Evolutionary conservation across 2,888 invertebrate species (phyloP).

Genomic region (Cynaeus angustus): DNA sequence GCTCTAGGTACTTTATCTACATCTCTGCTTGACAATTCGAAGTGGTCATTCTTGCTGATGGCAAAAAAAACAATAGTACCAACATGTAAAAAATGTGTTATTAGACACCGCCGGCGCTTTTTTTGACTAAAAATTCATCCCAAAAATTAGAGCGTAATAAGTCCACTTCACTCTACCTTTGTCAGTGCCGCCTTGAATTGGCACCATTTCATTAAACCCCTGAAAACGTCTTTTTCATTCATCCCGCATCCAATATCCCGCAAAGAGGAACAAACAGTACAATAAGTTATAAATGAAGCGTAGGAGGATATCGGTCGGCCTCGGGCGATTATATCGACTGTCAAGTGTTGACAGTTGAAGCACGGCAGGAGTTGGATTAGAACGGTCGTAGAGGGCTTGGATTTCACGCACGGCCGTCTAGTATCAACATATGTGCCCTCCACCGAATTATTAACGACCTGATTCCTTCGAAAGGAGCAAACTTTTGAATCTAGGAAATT

Average conservation of each 20-base stretch:
- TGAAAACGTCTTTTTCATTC: conserved; percentile 42
- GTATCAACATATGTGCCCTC: conserved; percentile 46
- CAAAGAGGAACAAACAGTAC: conserved; percentile 61
- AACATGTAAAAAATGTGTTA: too few relatives aligned
- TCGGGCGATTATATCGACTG: conserved; percentile 64
- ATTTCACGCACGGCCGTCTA: conserved; percentile 56
- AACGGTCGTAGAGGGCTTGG: conserved; percentile 57
- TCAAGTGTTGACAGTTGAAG: conserved; percentile 65
- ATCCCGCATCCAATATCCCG: conserved; percentile 56
- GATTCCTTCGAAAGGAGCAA: conserved; percentile 32
- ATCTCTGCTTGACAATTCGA: too few relatives aligned
- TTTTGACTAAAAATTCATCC: background rate
- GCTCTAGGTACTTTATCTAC: too few relatives aligned
- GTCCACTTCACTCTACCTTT: background rate
- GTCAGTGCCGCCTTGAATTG: background rate
- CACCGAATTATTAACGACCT: conserved; percentile 39
- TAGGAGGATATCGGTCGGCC: conserved; percentile 61
- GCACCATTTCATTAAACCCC: conserved; percentile 35
- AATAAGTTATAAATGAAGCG: conserved; percentile 62
- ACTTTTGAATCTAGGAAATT: conserved; percentile 5
- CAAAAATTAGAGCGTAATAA: background rate
- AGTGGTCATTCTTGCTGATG: too few relatives aligned
- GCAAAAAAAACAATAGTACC: too few relatives aligned
- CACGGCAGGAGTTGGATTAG: conserved; percentile 62
- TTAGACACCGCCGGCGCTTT: too few relatives aligned